Base-by-base conservation (phyloP, 2,888 invertebrate species). In the Stegophylla sp. region DNA sequence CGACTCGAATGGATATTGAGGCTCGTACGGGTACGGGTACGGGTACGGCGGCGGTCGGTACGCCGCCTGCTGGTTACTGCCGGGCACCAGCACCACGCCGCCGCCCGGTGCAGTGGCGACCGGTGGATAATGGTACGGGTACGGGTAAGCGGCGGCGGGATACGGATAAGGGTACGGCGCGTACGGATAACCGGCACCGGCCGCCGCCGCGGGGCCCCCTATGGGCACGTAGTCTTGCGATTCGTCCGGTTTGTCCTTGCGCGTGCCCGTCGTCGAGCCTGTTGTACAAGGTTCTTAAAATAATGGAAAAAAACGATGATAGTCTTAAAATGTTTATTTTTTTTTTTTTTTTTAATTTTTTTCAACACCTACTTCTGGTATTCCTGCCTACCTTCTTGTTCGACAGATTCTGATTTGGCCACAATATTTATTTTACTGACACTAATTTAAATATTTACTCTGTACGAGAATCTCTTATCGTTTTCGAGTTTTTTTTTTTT, bases 211-310 rank as follows among this genome's bases (percentile, higher is more conserved):
- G 26, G 15, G 15, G 20, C 75, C 75, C 4, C 69, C 79, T 9
- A 79, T 51, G 48, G 71, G 23, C 41, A 61, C 79, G 41, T 79
- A 79, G n/a, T 79, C 79, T 9, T 61, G 79, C 28, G 59, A 3
- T 13, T 79, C 79, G 20, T 66, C 79, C 45, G 79, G 79, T 51
- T 79, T 79, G 51, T 79, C 79, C 41, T 79, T 79, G 2, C 79
- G 79, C 26, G 79, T 79, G 69, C 79, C 79, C 67, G 79, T 71
- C 53, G 75, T 43, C 43, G 75, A 76, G 64, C 75, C 75, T 64
- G 72, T 76, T n/a, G 75, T 66, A 66, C 75, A 76, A 76, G 75
- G 75, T 66, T 76, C 75, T 76, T 76, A 53, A 76, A 76, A 76
- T 66, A 76, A 66, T 76, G 41, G 17, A 76, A 75, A 64, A 75